These are phyloP conservation scores for Caenorhabditis becei DNA, from an alignment of 2,888 invertebrate species.

Conservation along the genomic window DNA sequence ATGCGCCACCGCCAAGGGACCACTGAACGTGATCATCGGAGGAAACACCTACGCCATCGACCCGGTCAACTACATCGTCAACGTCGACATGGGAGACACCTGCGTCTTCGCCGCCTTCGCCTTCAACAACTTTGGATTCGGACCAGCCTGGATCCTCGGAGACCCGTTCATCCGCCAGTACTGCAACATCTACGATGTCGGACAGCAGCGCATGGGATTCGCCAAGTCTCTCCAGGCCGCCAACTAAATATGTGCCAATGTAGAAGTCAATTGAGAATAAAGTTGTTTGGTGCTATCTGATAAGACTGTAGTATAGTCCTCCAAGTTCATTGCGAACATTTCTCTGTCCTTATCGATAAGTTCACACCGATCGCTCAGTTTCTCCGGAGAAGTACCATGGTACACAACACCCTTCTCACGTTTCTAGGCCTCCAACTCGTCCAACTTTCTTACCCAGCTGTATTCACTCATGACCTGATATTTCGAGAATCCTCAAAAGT, in stretches of 20 bases:
- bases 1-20: constrained; percentile 53
- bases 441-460: neutral
- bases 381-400: constrained; percentile 16
- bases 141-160: constrained; percentile 70
- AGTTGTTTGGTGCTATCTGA: constrained; percentile 33
- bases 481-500: constrained; percentile 34
- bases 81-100: constrained; percentile 57
- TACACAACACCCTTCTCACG: neutral
- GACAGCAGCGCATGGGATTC: constrained; percentile 72
- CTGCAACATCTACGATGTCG: constrained; percentile 75
- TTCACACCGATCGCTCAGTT: neutral
- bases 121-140: constrained; percentile 70
- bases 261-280: constrained; percentile 14
- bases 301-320: constrained; percentile 28
- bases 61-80: constrained; percentile 59
- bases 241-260: constrained; percentile 22
- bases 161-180: constrained; percentile 72
- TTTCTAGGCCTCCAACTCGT: neutral
- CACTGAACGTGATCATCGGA: constrained; percentile 57
- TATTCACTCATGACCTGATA: constrained; percentile 25
- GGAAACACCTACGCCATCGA: constrained; percentile 48
- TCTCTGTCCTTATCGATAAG: constrained; percentile 27
- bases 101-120: constrained; percentile 70
- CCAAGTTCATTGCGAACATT: constrained; percentile 36
- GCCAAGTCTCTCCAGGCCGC: constrained; percentile 56